These are phyloP conservation scores for Pachydiplax longipennis DNA, from an alignment of 2,888 invertebrate genomes.

Conservation along the genomic window DNA sequence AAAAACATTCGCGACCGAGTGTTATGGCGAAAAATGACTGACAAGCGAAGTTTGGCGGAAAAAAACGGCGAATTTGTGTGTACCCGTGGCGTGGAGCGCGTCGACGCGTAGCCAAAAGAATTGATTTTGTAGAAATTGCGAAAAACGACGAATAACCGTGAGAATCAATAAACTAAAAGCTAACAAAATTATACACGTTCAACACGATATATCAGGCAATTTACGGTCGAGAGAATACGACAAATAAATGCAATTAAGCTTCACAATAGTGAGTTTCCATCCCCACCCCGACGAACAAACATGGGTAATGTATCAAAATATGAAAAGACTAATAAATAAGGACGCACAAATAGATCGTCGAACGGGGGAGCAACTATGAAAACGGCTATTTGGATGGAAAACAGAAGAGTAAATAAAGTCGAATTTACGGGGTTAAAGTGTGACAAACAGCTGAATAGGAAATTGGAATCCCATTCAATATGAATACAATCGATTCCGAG, in stretches of 20 bases:
- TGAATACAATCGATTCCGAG: conserved; percentile 27
- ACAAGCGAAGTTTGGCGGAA: background rate
- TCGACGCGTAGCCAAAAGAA: background rate
- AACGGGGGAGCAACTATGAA: background rate
- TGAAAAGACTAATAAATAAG: conserved; percentile 39
- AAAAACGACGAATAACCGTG: background rate
- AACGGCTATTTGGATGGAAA: conserved; percentile 39
- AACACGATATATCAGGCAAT: conserved; percentile 39
- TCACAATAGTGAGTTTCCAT: conserved; percentile 29
- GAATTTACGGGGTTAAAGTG: conserved; percentile 27
- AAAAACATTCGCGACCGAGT: background rate
- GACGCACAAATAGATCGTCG: conserved; percentile 25
- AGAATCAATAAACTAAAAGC: conserved; percentile 42
- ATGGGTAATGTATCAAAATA: conserved; percentile 43
- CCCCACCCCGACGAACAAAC: background rate
- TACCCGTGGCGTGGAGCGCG: no score
- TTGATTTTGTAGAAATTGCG: background rate
- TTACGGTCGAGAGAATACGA: conserved; percentile 31
- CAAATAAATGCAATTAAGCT: conserved; percentile 40
- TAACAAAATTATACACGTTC: conserved; percentile 43
- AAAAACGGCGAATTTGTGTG: background rate
- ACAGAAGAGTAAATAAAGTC: conserved; percentile 37
- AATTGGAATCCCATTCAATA: conserved; percentile 41
- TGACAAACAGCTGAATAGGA: conserved; percentile 41
- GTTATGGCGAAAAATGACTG: background rate